Evolutionary conservation across 2,888 invertebrate species (phyloP).

Genomic region (Malacosoma neustria): DNA sequence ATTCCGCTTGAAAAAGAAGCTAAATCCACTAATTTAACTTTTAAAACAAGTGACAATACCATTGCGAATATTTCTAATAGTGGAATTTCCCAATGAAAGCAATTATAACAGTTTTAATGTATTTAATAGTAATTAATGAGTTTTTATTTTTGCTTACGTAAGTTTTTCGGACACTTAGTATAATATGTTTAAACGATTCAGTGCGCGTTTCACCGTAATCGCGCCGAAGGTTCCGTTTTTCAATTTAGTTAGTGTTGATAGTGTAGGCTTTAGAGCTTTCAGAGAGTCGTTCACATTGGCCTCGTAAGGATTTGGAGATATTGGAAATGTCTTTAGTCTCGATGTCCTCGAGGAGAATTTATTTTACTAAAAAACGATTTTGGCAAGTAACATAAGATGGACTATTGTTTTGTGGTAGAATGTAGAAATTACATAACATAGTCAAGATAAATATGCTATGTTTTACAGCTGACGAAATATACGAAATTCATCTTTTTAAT

Average conservation of each 20-base stretch:
- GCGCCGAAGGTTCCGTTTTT: slow-evolving; percentile 22
- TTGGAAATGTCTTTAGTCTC: slow-evolving; percentile 29
- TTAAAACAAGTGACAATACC: slow-evolving; percentile 61
- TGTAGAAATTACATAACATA: no score
- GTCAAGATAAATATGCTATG: no score
- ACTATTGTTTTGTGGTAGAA: no score
- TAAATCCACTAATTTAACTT: slow-evolving; percentile 65
- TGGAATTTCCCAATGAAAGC: slow-evolving; percentile 30
- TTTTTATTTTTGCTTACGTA: no score
- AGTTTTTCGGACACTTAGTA: no score
- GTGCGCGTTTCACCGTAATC: slow-evolving; percentile 8
- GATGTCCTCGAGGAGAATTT: no score
- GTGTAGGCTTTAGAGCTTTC: slow-evolving; percentile 31
- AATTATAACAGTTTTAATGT: slow-evolving; percentile 31
- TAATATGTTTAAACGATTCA: no score
- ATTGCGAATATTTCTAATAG: slow-evolving; percentile 46
- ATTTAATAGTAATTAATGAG: slow-evolving; percentile 24
- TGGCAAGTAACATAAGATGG: no score
- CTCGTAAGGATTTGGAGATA: slow-evolving; percentile 29
- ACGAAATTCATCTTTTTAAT: no score
- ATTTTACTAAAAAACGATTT: no score
- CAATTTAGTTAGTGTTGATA: slow-evolving; percentile 35
- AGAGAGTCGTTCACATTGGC: slow-evolving; percentile 25
- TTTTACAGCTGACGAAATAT: no score
- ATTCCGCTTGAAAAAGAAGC: slow-evolving; percentile 39